Evolutionary conservation across 2,113 vertebrate species (phyloP).

Genomic region (Menura novaehollandiae): DNA sequence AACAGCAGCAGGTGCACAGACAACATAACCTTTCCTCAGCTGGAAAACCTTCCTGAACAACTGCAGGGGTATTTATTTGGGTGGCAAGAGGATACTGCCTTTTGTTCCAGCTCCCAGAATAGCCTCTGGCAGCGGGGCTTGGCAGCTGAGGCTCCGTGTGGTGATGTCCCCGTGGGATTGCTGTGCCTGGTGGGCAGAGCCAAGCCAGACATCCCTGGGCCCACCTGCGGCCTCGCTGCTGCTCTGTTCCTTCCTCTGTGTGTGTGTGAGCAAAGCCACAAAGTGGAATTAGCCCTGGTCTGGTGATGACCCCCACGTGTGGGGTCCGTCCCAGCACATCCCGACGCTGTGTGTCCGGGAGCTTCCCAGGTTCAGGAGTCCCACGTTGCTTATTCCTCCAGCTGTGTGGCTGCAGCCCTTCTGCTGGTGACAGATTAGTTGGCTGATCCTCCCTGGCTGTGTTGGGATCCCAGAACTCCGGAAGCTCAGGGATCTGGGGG

Average conservation of each 20-base stretch:
- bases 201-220: background rate
- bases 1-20: background rate
- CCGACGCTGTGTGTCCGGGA: fast-evolving
- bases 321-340: background rate
- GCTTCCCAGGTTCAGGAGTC: background rate
- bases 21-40: slow-evolving; percentile 2
- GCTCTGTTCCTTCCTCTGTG: background rate
- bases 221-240: background rate
- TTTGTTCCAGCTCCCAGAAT: slow-evolving; percentile 47
- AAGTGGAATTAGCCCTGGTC: background rate
- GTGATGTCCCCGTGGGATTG: background rate
- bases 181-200: background rate
- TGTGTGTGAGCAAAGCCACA: background rate
- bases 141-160: background rate
- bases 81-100: background rate
- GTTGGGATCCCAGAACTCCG: background rate
- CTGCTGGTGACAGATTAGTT: background rate
- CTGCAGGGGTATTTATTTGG: background rate
- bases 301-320: background rate
- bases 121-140: background rate
- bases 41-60: background rate
- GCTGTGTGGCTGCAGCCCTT: background rate
- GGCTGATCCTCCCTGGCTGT: background rate
- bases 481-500: background rate
- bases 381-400: background rate